phyloP scores from a whole-genome alignment of 1,140 invertebrate genomes.

The Kradibia gibbosae region DNA sequence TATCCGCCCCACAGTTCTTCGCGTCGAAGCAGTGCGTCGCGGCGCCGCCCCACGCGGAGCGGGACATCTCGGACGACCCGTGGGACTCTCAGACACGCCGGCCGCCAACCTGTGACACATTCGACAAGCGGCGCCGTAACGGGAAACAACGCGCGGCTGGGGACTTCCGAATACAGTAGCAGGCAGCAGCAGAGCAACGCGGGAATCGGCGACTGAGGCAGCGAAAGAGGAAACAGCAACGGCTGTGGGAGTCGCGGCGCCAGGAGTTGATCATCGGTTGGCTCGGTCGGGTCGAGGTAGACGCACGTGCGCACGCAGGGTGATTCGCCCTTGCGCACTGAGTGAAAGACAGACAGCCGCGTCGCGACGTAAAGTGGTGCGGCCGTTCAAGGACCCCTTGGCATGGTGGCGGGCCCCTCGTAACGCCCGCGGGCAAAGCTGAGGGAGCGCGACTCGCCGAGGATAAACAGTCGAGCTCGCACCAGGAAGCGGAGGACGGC shows the following conservation, averaged over 20 bases:
- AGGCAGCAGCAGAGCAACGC: background rate
- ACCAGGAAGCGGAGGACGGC: conserved; percentile 58
- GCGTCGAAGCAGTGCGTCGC: conserved; percentile 52
- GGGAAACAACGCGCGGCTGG: conserved; percentile 72
- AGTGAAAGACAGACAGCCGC: background rate
- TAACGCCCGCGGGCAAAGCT: conserved; percentile 16
- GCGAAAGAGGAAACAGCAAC: background rate
- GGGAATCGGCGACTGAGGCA: background rate
- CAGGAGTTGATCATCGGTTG: background rate
- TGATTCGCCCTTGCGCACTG: background rate
- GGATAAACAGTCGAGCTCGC: background rate
- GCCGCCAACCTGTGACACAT: conserved; percentile 71
- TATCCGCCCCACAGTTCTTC: conserved; percentile 46
- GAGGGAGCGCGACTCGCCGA: background rate
- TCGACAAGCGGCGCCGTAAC: conserved; percentile 74
- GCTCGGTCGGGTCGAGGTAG: background rate
- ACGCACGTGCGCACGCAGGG: background rate
- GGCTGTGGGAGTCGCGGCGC: background rate
- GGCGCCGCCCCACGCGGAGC: conserved; percentile 30
- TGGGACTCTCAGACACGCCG: conserved; percentile 68
- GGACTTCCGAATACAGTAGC: conserved; percentile 60
- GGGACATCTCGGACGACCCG: conserved; percentile 56
- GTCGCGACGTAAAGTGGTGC: background rate
- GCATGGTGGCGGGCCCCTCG: conserved; percentile 40
- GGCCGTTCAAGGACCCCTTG: background rate